These are phyloP conservation scores for Xerus rutilus DNA, from an alignment of 2,797 vertebrate species.

Conservation along the genomic window DNA sequence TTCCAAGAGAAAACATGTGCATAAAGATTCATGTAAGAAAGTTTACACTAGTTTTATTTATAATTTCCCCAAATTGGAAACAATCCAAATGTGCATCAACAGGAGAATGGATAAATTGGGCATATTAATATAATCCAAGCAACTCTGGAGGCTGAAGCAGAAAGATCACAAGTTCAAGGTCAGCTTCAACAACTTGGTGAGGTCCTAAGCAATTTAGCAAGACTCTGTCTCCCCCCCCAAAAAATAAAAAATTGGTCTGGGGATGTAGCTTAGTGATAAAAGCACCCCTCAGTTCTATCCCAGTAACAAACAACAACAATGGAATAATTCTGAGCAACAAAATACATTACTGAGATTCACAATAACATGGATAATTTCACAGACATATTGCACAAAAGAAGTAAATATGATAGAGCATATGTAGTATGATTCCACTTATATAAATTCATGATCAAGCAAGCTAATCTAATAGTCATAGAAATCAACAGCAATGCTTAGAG, in stretches of 20 bases:
- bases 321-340: conserved; percentile 9
- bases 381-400: not conserved
- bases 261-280: too few species aligned
- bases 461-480: not conserved
- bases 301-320: not conserved
- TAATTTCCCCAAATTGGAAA: not conserved
- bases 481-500: not conserved
- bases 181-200: too few species aligned
- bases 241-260: too few species aligned
- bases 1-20: not conserved
- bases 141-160: too few species aligned
- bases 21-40: not conserved
- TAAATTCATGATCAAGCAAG: conserved; percentile 6
- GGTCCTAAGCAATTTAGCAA: too few species aligned
- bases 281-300: too few species aligned
- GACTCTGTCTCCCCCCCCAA: too few species aligned
- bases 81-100: not conserved
- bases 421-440: not conserved
- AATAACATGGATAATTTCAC: not conserved
- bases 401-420: not conserved
- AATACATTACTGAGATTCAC: not conserved
- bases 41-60: not conserved
- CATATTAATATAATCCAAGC: not conserved
- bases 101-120: not conserved
- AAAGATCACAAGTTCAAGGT: too few species aligned